Conservation (phyloP, 2,113 vertebrate species). For the Gallinago paraguaiae region DNA sequence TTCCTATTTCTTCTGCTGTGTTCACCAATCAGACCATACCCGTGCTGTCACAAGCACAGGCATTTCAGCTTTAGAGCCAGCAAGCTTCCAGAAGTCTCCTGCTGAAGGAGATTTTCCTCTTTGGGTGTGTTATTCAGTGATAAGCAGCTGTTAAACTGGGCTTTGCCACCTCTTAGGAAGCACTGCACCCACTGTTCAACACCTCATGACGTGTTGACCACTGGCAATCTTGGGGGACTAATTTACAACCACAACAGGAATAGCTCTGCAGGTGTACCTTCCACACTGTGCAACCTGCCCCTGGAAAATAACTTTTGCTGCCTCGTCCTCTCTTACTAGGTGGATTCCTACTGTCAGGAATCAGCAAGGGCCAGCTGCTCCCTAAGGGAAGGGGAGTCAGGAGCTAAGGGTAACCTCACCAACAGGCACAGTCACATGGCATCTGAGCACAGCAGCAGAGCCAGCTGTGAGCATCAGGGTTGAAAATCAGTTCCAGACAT, state of each 20-base stretch:
- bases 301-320: neutral
- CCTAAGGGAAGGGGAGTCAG: neutral
- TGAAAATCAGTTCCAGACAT: neutral
- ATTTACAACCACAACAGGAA: neutral
- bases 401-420: neutral
- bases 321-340: neutral
- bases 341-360: fast-evolving
- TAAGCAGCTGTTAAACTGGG: neutral
- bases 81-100: neutral
- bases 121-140: neutral
- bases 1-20: fast-evolving
- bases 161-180: neutral
- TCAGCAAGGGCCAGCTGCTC: neutral
- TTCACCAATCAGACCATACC: neutral
- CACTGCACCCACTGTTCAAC: too few species aligned
- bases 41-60: fast-evolving
- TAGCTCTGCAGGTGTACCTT: neutral
- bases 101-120: neutral
- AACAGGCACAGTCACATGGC: neutral
- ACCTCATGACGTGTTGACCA: neutral
- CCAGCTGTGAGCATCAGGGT: neutral
- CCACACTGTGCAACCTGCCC: neutral
- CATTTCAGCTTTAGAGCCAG: neutral
- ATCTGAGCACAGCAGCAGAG: neutral
- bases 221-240: neutral